A percentile compares a stretch with the other conserved stretches of the same genome.
Conservation (phyloP, 2,113 vertebrate genomes). For the Phocoena phocoena region DNA sequence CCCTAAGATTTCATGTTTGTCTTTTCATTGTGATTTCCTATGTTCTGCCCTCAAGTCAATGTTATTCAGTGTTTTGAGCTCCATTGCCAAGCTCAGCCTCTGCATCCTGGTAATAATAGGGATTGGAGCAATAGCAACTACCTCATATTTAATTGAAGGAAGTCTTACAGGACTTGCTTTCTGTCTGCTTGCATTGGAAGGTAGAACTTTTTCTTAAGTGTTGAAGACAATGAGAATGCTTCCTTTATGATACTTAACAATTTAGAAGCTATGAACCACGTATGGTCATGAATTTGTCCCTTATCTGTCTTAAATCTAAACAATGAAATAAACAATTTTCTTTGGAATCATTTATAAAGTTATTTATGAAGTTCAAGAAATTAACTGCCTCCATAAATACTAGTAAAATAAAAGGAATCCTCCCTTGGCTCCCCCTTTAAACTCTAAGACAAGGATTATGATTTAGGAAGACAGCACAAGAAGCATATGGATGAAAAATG, state of each 20-base stretch:
- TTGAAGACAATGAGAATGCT: background rate
- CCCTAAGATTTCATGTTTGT: background rate
- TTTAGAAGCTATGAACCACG: background rate
- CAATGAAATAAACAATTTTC: background rate
- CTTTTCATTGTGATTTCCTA: background rate
- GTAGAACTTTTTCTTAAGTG: background rate
- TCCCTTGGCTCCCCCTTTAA: background rate
- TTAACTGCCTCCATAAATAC: background rate
- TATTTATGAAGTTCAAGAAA: background rate
- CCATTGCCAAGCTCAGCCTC: background rate
- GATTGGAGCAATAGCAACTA: background rate
- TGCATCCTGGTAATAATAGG: background rate
- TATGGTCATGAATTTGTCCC: background rate
- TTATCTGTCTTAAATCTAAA: slow-evolving; percentile 21
- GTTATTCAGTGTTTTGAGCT: background rate
- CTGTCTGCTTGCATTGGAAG: background rate
- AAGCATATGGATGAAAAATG: background rate
- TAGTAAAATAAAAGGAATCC: background rate
- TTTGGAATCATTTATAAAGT: background rate
- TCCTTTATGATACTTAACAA: background rate
- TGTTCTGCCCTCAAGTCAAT: background rate
- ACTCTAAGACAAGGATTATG: background rate
- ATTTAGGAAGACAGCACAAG: background rate
- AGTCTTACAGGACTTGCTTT: background rate
- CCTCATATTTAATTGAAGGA: background rate